Evolutionary conservation across 1,140 invertebrate genomes (phyloP), one percentile per base, ranked within the genome.

Genomic region (Sitobion miscanthi): DNA sequence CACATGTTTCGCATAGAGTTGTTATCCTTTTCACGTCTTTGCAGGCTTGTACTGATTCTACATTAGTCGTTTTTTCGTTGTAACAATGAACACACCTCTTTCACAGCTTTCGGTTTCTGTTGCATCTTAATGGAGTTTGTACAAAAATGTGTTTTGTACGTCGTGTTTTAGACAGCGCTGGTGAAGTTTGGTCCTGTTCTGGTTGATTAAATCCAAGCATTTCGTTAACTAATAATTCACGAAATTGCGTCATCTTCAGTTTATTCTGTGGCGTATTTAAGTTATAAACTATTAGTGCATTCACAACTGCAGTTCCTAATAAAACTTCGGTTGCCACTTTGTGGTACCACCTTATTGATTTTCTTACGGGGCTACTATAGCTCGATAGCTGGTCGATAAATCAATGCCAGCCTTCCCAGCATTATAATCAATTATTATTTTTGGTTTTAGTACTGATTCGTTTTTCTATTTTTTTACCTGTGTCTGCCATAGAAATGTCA

Each of bases 321-420:
- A 95, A 94, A 90, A 95, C 87, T 94, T 95, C 94, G 92, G 95
- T 94, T 85, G 94, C 95, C 93, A 95, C 94, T 94, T 95, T 95
- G 94, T 94, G 94, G 94, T 95, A 95, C 95, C 94, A 95, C 94
- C 95, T 35, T 35, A 35, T 35, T 35, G 35, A 35, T 35, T 35
- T 35, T 35, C 35, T 35, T 35, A 35, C 35, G 95, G 95, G 94
- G 90, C 94, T 94, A 93, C 94, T 94, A 94, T 95, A 95, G 38
- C 95, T 94, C 91, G 94, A 94, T 94, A 95, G 95, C 94, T 95
- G 95, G 92, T 95, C 95, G 95, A 95, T 94, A 95, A 94, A 93
- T 95, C 95, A 91, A 95, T 94, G 94, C 94, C 95, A 94, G 94
- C 93, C 94, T 95, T 95, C 30, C 90, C 94, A 93, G 94, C 94